These are phyloP conservation scores for Drosophila macrospina DNA, from an alignment of 2,888 invertebrate species.

Conservation along the genomic window DNA sequence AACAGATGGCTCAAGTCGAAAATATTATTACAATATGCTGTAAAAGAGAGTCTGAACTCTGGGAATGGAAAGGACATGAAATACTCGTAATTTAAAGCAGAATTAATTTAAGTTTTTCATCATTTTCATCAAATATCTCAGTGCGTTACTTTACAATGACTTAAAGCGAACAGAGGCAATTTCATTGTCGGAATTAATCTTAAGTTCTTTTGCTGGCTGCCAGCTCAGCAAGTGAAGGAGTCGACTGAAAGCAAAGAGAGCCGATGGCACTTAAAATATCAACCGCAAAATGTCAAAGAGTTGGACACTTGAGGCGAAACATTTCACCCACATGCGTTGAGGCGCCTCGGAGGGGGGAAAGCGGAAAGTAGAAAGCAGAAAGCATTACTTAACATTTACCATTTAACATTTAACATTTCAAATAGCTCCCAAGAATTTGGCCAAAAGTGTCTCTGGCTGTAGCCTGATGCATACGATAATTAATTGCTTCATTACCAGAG, in stretches of 20 bases:
- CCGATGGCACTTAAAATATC: constrained; percentile 72
- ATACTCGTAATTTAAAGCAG: not conserved
- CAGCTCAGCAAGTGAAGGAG: not conserved
- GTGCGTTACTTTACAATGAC: not conserved
- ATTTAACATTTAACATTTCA: constrained; percentile 55
- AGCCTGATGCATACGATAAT: constrained; percentile 57
- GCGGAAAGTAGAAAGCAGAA: not conserved
- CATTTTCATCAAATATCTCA: not conserved
- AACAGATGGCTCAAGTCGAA: constrained; percentile 7
- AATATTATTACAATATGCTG: not conserved
- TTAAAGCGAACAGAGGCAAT: not conserved
- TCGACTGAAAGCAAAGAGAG: constrained; percentile 2
- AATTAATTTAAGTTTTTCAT: no score
- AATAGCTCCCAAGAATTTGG: constrained; percentile 47
- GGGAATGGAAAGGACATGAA: no score
- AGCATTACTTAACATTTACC: constrained; percentile 65
- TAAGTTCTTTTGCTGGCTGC: not conserved
- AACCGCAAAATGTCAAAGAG: constrained; percentile 75
- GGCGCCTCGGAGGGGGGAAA: not conserved
- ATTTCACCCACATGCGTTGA: constrained; percentile 57
- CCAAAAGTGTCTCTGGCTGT: constrained; percentile 40
- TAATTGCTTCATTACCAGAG: constrained; percentile 77
- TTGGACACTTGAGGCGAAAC: constrained; percentile 74
- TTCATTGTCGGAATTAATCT: not conserved
- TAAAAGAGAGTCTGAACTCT: no score